Percentiles rank a stretch among this genome's conserved stretches.
These are phyloP conservation scores for Cyclopterus lumpus DNA, from an alignment of 2,797 vertebrate genomes.

Conservation along the genomic window DNA sequence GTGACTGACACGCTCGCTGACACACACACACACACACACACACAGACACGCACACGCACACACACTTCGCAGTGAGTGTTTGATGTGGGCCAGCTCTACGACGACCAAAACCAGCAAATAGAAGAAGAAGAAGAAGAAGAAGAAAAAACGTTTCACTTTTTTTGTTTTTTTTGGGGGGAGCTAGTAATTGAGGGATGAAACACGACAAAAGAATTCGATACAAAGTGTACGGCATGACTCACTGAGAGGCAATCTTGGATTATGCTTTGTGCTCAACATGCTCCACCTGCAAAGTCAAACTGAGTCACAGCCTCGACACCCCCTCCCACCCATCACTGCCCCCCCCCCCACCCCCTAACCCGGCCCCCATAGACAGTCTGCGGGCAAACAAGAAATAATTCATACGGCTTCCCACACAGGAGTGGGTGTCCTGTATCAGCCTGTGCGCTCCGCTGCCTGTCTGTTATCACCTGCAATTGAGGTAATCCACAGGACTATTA, in stretches of 20 bases:
- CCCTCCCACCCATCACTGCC: constrained; percentile 50
- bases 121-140: no score
- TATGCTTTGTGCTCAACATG: constrained; percentile 10
- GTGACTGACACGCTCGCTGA: constrained; percentile 57
- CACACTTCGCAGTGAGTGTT: constrained; percentile 35
- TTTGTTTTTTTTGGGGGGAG: neutral
- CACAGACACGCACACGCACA: constrained; percentile 27
- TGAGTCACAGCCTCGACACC: constrained; percentile 69
- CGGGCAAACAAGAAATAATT: constrained; percentile 90
- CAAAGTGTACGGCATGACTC: constrained; percentile 15
- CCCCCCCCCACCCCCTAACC: constrained; percentile 43
- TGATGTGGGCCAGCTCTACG: neutral
- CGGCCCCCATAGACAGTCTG: constrained; percentile 77
- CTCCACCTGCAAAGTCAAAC: constrained; percentile 38
- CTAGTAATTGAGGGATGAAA: neutral
- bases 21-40: constrained; percentile 40
- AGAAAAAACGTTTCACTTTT: no score
- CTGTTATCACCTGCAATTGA: constrained; percentile 93
- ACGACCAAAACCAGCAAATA: neutral
- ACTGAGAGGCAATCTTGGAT: constrained; percentile 29
- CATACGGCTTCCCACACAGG: constrained; percentile 89
- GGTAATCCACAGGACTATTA: constrained; percentile 89
- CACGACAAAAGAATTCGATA: neutral
- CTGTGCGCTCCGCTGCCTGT: constrained; percentile 86
- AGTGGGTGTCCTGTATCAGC: constrained; percentile 89